Evolutionary conservation across 1,140 invertebrate genomes (phyloP).

Genomic region (Amyelois transitella): DNA sequence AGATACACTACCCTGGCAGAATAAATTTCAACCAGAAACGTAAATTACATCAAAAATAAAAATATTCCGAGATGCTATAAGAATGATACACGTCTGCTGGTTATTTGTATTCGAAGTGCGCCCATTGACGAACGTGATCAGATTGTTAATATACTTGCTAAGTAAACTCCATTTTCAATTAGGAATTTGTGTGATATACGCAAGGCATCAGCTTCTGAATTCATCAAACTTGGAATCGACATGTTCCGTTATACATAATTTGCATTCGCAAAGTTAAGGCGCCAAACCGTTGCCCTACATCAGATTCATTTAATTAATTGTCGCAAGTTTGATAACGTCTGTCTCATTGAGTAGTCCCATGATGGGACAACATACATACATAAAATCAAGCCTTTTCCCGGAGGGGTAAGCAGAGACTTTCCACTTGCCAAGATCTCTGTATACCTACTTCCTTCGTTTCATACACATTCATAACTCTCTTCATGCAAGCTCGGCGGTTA

Average conservation of each 20-base stretch:
- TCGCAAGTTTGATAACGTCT: too few relatives aligned
- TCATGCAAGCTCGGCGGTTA: too few relatives aligned
- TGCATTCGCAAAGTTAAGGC: neutral
- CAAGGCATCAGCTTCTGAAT: slow-evolving; percentile 10
- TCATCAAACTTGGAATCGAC: slow-evolving; percentile 17
- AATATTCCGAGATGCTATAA: slow-evolving; percentile 33
- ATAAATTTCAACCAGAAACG: slow-evolving; percentile 17
- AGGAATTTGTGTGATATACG: slow-evolving; percentile 20
- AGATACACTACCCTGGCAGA: neutral
- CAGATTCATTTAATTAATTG: too few relatives aligned
- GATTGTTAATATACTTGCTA: slow-evolving; percentile 41
- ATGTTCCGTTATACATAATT: neutral
- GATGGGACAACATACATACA: too few relatives aligned
- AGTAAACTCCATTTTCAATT: slow-evolving; percentile 54
- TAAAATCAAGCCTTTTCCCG: too few relatives aligned
- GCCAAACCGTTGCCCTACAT: neutral
- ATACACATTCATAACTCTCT: too few relatives aligned
- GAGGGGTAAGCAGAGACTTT: too few relatives aligned
- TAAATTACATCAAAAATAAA: slow-evolving; percentile 28
- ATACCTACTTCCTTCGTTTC: too few relatives aligned
- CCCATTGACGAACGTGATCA: slow-evolving; percentile 34
- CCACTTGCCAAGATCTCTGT: too few relatives aligned
- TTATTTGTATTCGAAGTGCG: slow-evolving; percentile 53
- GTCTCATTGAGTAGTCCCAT: too few relatives aligned
- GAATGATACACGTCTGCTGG: slow-evolving; percentile 34